Evolutionary conservation across 2,888 invertebrate species (phyloP), one percentile per base, ranked within the genome.

Genomic region (Omphaloscelis lunosa): DNA sequence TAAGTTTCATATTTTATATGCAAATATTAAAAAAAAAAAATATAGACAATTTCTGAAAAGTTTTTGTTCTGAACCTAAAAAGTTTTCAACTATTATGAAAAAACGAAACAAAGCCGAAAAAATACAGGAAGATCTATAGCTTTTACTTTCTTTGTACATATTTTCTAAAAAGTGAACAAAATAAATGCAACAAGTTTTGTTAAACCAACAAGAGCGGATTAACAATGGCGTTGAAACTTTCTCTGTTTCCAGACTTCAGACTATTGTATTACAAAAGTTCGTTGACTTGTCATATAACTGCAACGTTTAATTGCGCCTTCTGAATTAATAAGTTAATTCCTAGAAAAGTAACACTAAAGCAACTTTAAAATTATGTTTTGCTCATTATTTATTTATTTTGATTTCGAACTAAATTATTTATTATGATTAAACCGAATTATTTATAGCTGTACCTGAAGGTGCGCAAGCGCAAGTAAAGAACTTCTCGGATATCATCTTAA

Each of bases 181-280:
- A 71, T n/a, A 27, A 82, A 27, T 41, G 59, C 41, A 56, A 29
- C n/a, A 45, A 63, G 8, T 58, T 58, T 72, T 59, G 62, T 41
- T 59, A 75, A 76, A 75, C 67, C 29, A 77, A 73, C 59, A 79
- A 81, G 11, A 58, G 59, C 23, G 51, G 39, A 84, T 74, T 81
- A 81, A 89, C 84, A 87, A 89, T 84, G 74, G 77, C 66, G 80
- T 81, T 80, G 74, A 72, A 75, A 86, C 88, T 89, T 89, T 82
- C 75, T 87, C 86, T 82, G 62, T 80, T 77, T 86, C 80, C 56
- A 82, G 78, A 77, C 67, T 81, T 78, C 61, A 82, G 77, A 76
- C 77, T 83, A 75, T 74, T 86, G 76, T 69, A 70, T 70, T 79
- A 63, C 39, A 73, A 80, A 83, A 87, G 90, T 84, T 88, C 89